Evolutionary conservation across 2,888 invertebrate species (phyloP).

Genomic region (Orchesellides sinensis): DNA sequence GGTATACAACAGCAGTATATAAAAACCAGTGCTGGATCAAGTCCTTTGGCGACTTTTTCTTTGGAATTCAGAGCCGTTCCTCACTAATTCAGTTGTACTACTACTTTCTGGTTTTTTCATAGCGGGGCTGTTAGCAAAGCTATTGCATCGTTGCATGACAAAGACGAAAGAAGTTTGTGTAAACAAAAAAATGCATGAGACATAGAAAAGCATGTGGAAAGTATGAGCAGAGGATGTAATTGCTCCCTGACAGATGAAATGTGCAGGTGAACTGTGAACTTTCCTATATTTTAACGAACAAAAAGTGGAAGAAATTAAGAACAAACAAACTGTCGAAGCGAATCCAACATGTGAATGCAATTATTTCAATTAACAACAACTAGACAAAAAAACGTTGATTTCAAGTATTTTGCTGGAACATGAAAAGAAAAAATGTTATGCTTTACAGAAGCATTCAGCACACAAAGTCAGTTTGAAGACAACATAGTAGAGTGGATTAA

Average conservation of each 20-base stretch:
- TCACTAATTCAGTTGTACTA: neutral
- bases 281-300: constrained; percentile 54
- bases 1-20: constrained; percentile 30
- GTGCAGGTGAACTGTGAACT: constrained; percentile 65
- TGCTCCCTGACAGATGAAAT: constrained; percentile 57
- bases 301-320: neutral
- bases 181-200: constrained; percentile 6
- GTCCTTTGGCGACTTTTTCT: neutral
- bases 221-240: constrained; percentile 60
- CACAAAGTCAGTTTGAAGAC: too few relatives aligned
- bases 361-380: too few relatives aligned
- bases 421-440: too few relatives aligned
- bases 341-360: neutral
- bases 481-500: too few relatives aligned
- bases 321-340: neutral
- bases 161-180: constrained; percentile 5
- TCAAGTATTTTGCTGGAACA: too few relatives aligned
- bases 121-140: neutral
- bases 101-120: neutral
- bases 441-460: too few relatives aligned
- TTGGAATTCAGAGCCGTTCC: neutral
- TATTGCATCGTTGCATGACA: constrained; percentile 1
- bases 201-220: constrained; percentile 28
- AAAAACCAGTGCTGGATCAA: neutral
- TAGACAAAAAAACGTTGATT: too few relatives aligned